These are phyloP conservation scores for Musca domestica DNA, from an alignment of 1,140 invertebrate genomes.

Conservation along the genomic window DNA sequence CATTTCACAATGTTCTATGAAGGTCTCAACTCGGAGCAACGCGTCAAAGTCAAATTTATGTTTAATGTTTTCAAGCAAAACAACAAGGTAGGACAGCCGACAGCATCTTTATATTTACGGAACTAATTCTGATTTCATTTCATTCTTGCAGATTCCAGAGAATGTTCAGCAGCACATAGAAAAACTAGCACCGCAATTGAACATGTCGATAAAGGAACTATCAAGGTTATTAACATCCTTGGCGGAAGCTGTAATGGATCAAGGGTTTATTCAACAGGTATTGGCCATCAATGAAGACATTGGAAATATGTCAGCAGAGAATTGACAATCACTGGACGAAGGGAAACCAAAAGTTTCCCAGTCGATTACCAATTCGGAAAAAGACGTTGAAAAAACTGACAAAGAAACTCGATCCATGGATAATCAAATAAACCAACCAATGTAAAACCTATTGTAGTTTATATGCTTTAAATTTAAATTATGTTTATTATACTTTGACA, in stretches of 20 bases:
- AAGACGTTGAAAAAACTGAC: background rate
- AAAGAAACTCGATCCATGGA: background rate
- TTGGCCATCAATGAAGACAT: slow-evolving; percentile 72
- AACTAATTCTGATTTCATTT: background rate
- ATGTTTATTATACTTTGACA: no score
- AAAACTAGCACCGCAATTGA: slow-evolving; percentile 71
- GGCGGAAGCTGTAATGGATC: slow-evolving; percentile 69
- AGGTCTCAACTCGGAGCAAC: slow-evolving; percentile 59
- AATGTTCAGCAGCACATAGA: slow-evolving; percentile 62
- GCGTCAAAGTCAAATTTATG: slow-evolving; percentile 64
- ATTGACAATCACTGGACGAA: slow-evolving; percentile 59
- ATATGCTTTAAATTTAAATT: no score
- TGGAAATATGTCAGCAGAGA: slow-evolving; percentile 70
- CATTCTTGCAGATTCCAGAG: slow-evolving; percentile 59
- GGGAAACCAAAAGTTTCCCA: background rate
- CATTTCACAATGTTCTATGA: slow-evolving; percentile 80
- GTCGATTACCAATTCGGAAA: background rate
- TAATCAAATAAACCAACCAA: background rate
- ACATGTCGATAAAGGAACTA: slow-evolving; percentile 63
- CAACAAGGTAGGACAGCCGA: slow-evolving; percentile 64
- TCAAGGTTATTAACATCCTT: slow-evolving; percentile 63
- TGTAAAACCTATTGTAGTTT: no score
- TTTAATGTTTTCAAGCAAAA: slow-evolving; percentile 66
- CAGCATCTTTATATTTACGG: no score
- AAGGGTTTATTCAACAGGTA: slow-evolving; percentile 69